Base-by-base conservation (phyloP, 2,797 vertebrate species). In the Chromis chromis region DNA sequence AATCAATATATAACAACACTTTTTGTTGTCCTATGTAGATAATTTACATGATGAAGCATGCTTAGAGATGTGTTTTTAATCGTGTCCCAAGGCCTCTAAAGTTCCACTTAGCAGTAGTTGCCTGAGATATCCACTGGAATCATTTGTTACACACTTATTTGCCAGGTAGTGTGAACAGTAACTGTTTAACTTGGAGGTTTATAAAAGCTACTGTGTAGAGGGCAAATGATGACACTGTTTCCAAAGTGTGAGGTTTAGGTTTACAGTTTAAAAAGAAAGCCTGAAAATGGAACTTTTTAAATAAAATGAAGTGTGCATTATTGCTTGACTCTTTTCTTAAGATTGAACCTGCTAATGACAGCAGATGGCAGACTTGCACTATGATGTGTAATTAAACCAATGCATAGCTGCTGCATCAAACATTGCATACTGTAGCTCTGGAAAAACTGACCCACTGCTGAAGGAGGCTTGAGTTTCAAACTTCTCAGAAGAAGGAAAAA, bases 361-460 rank as follows among this genome's bases (percentile, higher is more conserved):
- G 85, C 81, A 95, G 93, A 72, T 78, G 92, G 92, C 91, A 83
- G 88, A 58, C 49, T 55, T 86, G 75, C 74, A 55, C 74, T 54
- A 54, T 6, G 19, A 40, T 36, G 9, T 10, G 12, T 1, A 36
- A 16, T 53, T 50, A 0, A 21, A 25, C 22, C 3, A 16, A 50
- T 50, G 22, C 39, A n/a, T 13, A 36, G 21, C 56, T 46, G 56
- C 50, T 44, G 1, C 11, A 31, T 70, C 28, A 76, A 49, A 54
- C 62, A 55, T 54, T 66, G 9, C 72, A 19, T 58, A 53, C 22
- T 39, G 40, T 40, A 39, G 4, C 17, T 70, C 14, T 74, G 59
- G 54, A 75, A 69, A 78, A 79, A 25, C 48, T 74, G 48, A 77
- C 22, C 42, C 8, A 36, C 33, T 55, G 48, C 21, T 78, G n/a